These are phyloP conservation scores for Zaprionus capensis DNA, from an alignment of 1,140 invertebrate genomes.

Conservation along the genomic window DNA sequence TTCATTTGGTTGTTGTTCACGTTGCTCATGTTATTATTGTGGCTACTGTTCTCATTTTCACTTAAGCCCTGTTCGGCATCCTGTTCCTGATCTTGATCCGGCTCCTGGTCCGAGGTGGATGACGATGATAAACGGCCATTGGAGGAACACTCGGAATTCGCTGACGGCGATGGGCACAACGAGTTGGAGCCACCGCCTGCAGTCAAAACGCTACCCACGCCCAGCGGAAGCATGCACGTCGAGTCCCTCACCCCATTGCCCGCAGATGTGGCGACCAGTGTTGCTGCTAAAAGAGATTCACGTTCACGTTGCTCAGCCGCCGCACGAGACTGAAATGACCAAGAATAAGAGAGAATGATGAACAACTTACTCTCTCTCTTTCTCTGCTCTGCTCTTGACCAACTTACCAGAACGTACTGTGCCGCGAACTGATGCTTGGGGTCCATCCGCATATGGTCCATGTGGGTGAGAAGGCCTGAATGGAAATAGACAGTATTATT, in stretches of 20 bases:
- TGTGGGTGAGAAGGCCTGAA: constrained; percentile 94
- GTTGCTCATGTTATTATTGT: constrained; percentile 40
- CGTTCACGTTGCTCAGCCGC: constrained; percentile 94
- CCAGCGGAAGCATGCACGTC: constrained; percentile 84
- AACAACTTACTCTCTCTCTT: no score
- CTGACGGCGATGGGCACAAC: constrained; percentile 91
- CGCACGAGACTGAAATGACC: constrained; percentile 87
- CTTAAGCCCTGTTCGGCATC: constrained; percentile 85
- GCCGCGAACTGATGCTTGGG: constrained; percentile 98
- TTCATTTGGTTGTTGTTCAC: constrained; percentile 34
- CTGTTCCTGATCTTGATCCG: constrained; percentile 85
- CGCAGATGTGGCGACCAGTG: constrained; percentile 88
- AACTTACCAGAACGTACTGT: constrained; percentile 91
- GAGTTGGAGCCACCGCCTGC: constrained; percentile 84
- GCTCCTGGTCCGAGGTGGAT: constrained; percentile 88
- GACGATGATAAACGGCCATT: constrained; percentile 91
- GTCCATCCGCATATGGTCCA: constrained; percentile 98
- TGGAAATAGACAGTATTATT: not conserved
- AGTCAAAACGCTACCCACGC: constrained; percentile 18
- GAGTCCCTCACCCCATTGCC: constrained; percentile 55
- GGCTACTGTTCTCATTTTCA: constrained; percentile 85
- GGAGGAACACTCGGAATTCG: constrained; percentile 92
- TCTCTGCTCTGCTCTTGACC: no score
- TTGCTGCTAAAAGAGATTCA: constrained; percentile 90
- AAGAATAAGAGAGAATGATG: not conserved